Percentiles rank a stretch among this genome's conserved stretches.
Evolutionary conservation across 2,113 vertebrate species (phyloP).

Genomic region (Eudorcas thomsonii): DNA sequence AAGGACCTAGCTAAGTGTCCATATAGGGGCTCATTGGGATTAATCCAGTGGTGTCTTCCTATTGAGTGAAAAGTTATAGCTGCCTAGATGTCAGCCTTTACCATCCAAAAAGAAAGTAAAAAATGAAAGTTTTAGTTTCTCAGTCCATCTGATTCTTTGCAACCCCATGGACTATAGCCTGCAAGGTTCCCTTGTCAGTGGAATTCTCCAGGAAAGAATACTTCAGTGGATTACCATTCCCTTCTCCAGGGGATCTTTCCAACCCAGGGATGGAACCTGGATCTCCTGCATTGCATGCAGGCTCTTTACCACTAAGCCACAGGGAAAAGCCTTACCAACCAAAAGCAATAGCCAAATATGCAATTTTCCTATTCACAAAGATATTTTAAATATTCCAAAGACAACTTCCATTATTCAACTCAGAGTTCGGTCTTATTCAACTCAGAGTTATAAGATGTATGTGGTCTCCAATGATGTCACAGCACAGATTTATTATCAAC

Average conservation of each 20-base stretch:
- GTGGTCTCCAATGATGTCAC: not conserved
- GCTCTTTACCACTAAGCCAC: not conserved
- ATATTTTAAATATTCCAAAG: slow-evolving; percentile 14
- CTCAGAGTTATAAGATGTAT: not conserved
- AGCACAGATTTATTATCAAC: not conserved
- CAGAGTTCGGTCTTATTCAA: not conserved
- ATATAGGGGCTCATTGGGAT: not conserved
- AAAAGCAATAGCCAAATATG: not conserved
- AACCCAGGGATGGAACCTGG: not conserved
- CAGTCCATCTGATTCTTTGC: not conserved
- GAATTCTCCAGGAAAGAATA: not conserved
- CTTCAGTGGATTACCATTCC: not conserved
- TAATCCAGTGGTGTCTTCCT: not conserved
- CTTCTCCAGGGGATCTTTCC: not conserved
- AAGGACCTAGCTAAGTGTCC: not conserved
- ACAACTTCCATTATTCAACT: not conserved
- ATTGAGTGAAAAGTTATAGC: not conserved
- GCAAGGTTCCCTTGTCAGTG: not conserved
- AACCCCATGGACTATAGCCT: not conserved
- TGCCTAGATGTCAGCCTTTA: not conserved
- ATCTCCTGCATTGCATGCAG: not conserved
- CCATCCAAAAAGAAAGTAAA: not conserved
- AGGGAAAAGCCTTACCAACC: not conserved
- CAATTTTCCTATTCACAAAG: not conserved
- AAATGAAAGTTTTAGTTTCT: not conserved